Conservation (phyloP, 2,888 invertebrate species). For the Lepidocyrtoides sp. region DNA sequence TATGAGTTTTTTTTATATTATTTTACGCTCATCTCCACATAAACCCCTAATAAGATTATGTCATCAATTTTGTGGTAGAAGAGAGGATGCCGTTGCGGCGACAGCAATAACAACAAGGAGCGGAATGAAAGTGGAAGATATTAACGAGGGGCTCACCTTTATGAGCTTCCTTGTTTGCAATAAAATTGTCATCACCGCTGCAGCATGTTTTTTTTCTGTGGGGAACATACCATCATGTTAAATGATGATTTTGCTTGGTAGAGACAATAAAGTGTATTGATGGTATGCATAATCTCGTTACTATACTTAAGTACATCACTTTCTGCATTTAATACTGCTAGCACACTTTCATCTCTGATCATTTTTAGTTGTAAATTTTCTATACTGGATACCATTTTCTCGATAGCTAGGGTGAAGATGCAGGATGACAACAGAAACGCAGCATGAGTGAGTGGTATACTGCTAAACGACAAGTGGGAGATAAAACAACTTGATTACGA, state of each 20-base stretch:
- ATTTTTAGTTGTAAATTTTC: no score
- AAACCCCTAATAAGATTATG: not conserved
- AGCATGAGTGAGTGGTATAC: not conserved
- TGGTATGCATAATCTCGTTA: no score
- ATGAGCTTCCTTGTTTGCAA: constrained; percentile 20
- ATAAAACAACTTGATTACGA: constrained; percentile 20
- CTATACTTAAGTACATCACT: no score
- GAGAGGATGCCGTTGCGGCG: not conserved
- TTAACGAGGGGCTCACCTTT: constrained; percentile 29
- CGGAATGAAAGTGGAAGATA: not conserved
- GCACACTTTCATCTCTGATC: no score
- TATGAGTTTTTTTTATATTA: not conserved
- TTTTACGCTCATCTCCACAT: not conserved
- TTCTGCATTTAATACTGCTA: no score
- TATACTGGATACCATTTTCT: no score
- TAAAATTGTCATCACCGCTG: constrained; percentile 17
- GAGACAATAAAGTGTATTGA: no score
- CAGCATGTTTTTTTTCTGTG: not conserved
- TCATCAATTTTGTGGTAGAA: constrained; percentile 18
- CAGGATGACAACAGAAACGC: not conserved
- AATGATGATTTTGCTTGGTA: not conserved
- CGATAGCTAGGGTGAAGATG: no score
- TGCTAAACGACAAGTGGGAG: not conserved
- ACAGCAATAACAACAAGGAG: not conserved
- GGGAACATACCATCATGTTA: not conserved